phyloP scores from a whole-genome alignment of 1,140 invertebrate genomes.

The Pentalonia nigronervosa region DNA sequence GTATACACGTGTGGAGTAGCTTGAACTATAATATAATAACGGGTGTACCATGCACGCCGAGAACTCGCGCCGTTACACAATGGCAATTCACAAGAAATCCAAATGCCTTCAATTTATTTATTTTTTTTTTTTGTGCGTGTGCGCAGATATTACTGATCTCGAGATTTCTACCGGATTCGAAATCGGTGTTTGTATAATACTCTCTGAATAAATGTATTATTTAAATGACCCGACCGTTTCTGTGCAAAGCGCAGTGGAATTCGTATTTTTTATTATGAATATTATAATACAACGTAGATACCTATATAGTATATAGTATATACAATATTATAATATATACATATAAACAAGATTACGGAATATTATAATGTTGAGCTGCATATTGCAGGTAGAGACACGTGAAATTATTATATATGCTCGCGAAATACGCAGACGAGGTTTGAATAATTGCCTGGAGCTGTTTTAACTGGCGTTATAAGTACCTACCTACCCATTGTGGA shows the following conservation, averaged over 20 bases:
- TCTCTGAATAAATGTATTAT: neutral
- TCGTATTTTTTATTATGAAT: neutral
- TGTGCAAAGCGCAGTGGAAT: neutral
- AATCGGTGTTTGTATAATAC: neutral
- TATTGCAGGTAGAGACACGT: neutral
- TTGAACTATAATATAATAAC: neutral
- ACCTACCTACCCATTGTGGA: neutral
- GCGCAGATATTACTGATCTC: neutral
- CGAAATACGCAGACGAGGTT: neutral
- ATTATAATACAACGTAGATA: neutral
- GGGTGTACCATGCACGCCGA: neutral
- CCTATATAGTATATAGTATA: neutral
- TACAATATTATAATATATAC: too few relatives aligned
- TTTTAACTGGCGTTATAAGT: neutral
- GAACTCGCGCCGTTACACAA: neutral
- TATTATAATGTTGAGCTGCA: neutral
- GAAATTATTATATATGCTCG: neutral
- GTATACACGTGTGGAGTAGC: neutral
- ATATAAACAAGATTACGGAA: neutral
- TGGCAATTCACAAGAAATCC: neutral
- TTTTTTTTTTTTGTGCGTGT: neutral
- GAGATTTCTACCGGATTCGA: neutral
- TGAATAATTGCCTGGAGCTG: neutral
- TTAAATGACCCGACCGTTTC: neutral
- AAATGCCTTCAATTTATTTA: neutral